Evolutionary conservation across 2,888 invertebrate species (phyloP), one percentile per base, ranked within the genome.

Genomic region (Mimachlamys varia): DNA sequence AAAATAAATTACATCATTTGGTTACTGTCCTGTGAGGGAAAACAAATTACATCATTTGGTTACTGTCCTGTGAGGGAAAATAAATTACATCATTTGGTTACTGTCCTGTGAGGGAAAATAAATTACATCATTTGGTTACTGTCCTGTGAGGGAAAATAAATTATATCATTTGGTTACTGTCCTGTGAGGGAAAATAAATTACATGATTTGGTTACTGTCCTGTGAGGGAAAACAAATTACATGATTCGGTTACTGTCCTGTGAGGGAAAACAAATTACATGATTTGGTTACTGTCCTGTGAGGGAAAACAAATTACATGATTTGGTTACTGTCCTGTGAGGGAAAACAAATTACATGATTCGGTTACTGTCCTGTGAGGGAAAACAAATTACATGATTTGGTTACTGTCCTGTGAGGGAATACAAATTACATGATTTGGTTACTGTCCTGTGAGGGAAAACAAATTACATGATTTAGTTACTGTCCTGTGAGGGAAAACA

Each of bases 201-300:
- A n/a, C n/a, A n/a, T n/a, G n/a, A 99, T 98, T 96, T 99, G 98
- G 97, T 99, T 99, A 92, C 99, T 99, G 95, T 99, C 99, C 97
- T 96, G 93, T 19, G 93, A 94, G 91, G 44, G 44, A 44, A 44
- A 44, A 44, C 49, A 88, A 53, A n/a, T n/a, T n/a, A n/a, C n/a
- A n/a, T n/a, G n/a, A 99, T 98, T 96, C 99, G 98, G 97, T 99
- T 99, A 92, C 99, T 99, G 95, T 99, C 99, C 97, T 96, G 93
- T 19, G 93, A 94, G 91, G 44, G 44, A 44, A 44, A 44, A 44
- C 49, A 88, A 53, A n/a, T n/a, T n/a, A n/a, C n/a, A n/a, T n/a
- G n/a, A 99, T 98, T 96, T 99, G 98, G 97, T 99, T 99, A 92
- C 99, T 99, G 95, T 99, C 99, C 97, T 96, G 93, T 19, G 93